Conservation (phyloP, 2,797 vertebrate species). For the Sebastes cheni region DNA sequence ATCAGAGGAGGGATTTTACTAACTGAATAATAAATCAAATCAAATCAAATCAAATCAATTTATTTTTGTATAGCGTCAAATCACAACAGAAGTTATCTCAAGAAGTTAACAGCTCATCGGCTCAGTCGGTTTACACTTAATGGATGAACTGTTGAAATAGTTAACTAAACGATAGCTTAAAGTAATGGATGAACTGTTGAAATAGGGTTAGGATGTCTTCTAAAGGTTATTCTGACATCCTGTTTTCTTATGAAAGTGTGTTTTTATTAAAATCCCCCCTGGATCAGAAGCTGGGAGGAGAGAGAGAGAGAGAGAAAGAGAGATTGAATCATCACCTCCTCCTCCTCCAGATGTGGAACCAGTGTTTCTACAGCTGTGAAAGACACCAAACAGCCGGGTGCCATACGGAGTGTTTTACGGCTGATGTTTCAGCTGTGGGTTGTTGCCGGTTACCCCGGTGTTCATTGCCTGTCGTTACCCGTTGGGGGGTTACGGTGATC, state of each 20-base stretch:
- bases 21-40: not conserved
- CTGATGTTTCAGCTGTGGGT: slow-evolving; percentile 5
- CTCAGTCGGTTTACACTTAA: not conserved
- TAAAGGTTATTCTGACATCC: not conserved
- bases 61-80: too few relatives aligned
- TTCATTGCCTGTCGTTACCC: slow-evolving; percentile 87
- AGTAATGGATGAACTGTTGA: too few relatives aligned
- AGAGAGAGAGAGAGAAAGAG: too few relatives aligned
- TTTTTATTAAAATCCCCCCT: slow-evolving; percentile 25
- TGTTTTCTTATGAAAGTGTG: not conserved
- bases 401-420: slow-evolving; percentile 44
- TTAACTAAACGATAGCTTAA: too few relatives aligned
- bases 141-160: too few relatives aligned
- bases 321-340: not conserved
- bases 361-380: not conserved
- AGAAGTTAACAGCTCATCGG: not conserved
- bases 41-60: too few relatives aligned
- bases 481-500: slow-evolving; percentile 82
- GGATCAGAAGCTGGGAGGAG: not conserved
- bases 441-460: slow-evolving; percentile 93
- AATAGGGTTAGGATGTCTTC: not conserved
- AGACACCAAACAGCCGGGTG: not conserved
- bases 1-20: slow-evolving; percentile 25
- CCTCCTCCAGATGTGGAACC: not conserved
- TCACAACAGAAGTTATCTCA: too few relatives aligned